Percentiles rank a stretch among this genome's conserved stretches.
phyloP scores from a whole-genome alignment of 2,888 invertebrate genomes.

The Athrips mouffetella region DNA sequence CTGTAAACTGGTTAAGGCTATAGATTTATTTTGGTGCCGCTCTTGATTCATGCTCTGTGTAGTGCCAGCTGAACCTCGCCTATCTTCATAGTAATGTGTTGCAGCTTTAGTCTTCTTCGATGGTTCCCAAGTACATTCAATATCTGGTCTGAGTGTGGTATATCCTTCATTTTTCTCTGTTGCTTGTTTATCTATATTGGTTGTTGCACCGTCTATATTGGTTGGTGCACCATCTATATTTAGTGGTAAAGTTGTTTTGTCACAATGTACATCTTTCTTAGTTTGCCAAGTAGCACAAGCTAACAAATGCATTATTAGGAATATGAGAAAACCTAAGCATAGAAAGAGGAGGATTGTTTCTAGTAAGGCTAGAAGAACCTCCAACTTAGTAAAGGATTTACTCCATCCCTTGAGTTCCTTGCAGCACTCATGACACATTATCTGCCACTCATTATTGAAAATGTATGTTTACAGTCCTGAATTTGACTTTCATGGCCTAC shows the following conservation, averaged over 20 bases:
- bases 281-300: slow-evolving; percentile 34
- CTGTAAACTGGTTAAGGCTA: no score
- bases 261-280: no score
- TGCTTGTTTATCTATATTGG: neutral
- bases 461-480: slow-evolving; percentile 11
- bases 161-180: neutral
- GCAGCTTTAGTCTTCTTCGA: slow-evolving; percentile 43
- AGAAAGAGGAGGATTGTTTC: slow-evolving; percentile 44
- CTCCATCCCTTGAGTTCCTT: slow-evolving; percentile 57
- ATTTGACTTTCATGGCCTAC: slow-evolving; percentile 32
- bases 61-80: no score
- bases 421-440: slow-evolving; percentile 56
- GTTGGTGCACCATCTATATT: no score
- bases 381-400: slow-evolving; percentile 56
- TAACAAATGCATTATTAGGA: slow-evolving; percentile 52
- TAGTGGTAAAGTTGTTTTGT: no score
- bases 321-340: slow-evolving; percentile 44
- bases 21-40: neutral
- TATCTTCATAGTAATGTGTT: slow-evolving; percentile 39
- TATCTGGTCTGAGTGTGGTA: slow-evolving; percentile 25
- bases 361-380: slow-evolving; percentile 42
- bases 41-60: neutral
- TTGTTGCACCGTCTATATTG: no score
- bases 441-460: slow-evolving; percentile 29
- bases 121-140: slow-evolving; percentile 55